Base-by-base conservation (phyloP, 2,888 invertebrate species). In the Spilarctia lutea region DNA sequence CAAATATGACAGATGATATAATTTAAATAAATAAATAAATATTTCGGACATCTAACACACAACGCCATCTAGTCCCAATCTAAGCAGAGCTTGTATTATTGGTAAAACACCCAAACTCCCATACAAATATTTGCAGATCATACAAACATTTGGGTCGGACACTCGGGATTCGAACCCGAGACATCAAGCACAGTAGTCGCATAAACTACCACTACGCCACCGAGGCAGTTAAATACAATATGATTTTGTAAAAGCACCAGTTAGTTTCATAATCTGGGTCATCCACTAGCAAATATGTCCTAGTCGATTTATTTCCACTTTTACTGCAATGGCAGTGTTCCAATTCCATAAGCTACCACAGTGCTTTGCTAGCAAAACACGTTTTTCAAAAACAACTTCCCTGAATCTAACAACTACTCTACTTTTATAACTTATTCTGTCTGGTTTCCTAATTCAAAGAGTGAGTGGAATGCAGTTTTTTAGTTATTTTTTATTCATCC, bases 261-360 rank as follows among this genome's bases (percentile, higher is more conserved):
- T 88, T 81, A 87, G 84, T 90, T 91, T 91, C 92, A 92, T 92
- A 90, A 93, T 93, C 90, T 93, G 82, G 94, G 93, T 94, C 92
- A 94, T 92, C 91, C 91, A 84, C 86, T 88, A 83, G 90, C 87
- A 91, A 93, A 92, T 92, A 91, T 91, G 91, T 92, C 92, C 89
- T 86, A 88, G 86, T 88, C 92, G 92, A 94, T 94, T 94, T 94
- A 94, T 95, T 90, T 90, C 94, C 92, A 94, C 94, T 95, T 95
- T 95, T 94, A 93, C 95, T 94, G 94, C 92, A 92, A 92, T 95
- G 95, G 95, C 95, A 94, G 87, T 90, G 89, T 89, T 93, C 95
- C 95, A 95, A 94, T 92, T 93, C 88, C 84, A 91, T 90, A 93
- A 93, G 93, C 92, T 91, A 92, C 91, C 87, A 88, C 86, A 87